A percentile compares a stretch with the other conserved stretches of the same genome.
Conservation (phyloP, 1,140 invertebrate genomes). For the Drosophila funebris region DNA sequence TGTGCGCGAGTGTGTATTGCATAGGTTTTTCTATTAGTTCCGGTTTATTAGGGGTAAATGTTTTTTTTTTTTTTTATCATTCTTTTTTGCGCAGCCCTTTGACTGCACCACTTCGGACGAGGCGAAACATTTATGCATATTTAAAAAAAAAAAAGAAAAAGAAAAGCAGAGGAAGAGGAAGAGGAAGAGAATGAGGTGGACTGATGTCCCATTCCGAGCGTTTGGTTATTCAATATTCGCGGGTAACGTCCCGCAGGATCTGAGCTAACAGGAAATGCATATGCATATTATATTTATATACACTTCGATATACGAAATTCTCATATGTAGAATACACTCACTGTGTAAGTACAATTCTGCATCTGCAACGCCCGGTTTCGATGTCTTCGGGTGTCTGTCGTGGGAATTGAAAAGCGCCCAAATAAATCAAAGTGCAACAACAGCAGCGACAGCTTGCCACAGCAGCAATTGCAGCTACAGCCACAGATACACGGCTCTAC, state of each 20-base stretch:
- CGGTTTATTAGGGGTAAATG: slow-evolving; percentile 75
- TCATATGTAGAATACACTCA: slow-evolving; percentile 28
- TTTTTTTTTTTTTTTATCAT: slow-evolving; percentile 36
- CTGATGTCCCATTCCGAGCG: slow-evolving; percentile 23
- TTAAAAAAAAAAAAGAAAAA: slow-evolving; percentile 45
- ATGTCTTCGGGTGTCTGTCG: slow-evolving; percentile 49
- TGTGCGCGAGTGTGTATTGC: slow-evolving; percentile 31
- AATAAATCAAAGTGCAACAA: slow-evolving; percentile 74
- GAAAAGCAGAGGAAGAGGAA: neutral
- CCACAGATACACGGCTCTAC: slow-evolving; percentile 1
- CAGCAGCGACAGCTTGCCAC: slow-evolving; percentile 1
- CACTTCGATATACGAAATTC: neutral
- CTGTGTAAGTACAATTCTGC: neutral
- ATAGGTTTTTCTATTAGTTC: slow-evolving; percentile 69
- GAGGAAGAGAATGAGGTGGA: neutral
- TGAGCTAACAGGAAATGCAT: slow-evolving; percentile 56
- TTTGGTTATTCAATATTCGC: slow-evolving; percentile 77
- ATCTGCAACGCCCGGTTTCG: slow-evolving; percentile 23
- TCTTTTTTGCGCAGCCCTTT: slow-evolving; percentile 61
- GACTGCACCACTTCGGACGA: slow-evolving; percentile 71
- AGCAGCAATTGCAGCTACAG: neutral
- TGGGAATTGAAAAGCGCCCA: slow-evolving; percentile 67
- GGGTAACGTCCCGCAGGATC: slow-evolving; percentile 51
- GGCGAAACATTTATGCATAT: slow-evolving; percentile 58
- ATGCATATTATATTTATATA: slow-evolving; percentile 21